Percentiles rank a stretch among this genome's conserved stretches.
phyloP scores from a whole-genome alignment of 2,113 vertebrate genomes.

The Alexandromys fortis region DNA sequence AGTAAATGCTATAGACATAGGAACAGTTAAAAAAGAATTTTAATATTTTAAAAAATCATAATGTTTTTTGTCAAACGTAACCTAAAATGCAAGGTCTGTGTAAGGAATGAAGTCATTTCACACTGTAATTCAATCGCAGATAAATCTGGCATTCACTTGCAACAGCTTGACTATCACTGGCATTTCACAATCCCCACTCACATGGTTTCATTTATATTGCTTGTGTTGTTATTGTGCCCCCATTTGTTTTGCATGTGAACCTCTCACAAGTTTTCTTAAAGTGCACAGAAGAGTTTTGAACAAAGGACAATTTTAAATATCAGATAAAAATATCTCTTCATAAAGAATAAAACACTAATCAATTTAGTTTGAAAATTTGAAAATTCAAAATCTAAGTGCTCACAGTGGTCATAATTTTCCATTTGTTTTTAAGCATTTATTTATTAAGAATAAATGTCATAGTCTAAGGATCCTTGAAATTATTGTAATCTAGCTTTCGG shows the following conservation, averaged over 20 bases:
- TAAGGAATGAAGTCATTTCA: conserved; percentile 52
- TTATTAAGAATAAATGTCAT: neutral
- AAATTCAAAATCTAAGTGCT: conserved; percentile 22
- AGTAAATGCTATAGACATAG: neutral
- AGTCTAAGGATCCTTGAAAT: neutral
- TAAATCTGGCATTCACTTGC: conserved; percentile 49
- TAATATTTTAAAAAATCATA: neutral
- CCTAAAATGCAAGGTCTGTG: conserved; percentile 7
- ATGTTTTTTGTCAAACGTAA: neutral
- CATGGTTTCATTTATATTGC: conserved; percentile 24
- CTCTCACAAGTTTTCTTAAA: neutral
- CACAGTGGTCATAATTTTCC: neutral
- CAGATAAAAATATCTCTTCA: conserved; percentile 24
- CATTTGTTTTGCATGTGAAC: neutral
- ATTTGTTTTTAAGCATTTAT: neutral
- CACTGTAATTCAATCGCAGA: conserved; percentile 60
- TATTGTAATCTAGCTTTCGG: neutral
- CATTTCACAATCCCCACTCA: conserved; percentile 27
- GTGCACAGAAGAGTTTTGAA: neutral
- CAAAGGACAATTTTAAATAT: conserved; percentile 14
- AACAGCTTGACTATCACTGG: conserved; percentile 25
- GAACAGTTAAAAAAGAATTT: neutral
- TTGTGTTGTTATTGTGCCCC: neutral
- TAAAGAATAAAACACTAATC: conserved; percentile 21
- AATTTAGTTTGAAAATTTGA: neutral